Evolutionary conservation across 2,888 invertebrate genomes (phyloP), one percentile per base, ranked within the genome.

Genomic region (Branchellion lobata): DNA sequence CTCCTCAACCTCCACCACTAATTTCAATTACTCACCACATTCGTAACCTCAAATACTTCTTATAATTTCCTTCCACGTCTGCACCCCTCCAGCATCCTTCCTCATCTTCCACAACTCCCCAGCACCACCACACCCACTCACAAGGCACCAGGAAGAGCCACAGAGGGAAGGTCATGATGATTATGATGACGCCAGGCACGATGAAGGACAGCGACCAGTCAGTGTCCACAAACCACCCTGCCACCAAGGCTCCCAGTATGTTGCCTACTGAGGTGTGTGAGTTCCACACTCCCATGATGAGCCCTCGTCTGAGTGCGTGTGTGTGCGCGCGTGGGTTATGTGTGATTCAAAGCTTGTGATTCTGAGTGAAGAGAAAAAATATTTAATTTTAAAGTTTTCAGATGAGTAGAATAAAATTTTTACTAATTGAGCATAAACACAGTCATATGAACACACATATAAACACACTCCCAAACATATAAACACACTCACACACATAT

Each of bases 221-320:
- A 14, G 74, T 69, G 86, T 94, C 92, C 18, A 96, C 94, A 88
- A 92, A 96, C 74, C 91, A 88, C 0, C 93, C 93, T 0, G 97
- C 95, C 84, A 97, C 92, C n/a, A 96, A 86, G 0, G 93, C 92
- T 86, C 96, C 96, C 80, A 96, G 87, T 85, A 97, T 96, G 87
- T 97, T 98, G 53, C 97, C 97, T 14, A 97, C 91, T 0, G 95
- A 95, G 0, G 96, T 96, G 85, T 97, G 96, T 0, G 96, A 95
- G 88, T 97, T 97, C 97, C 97, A 97, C 5, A 96, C 90, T 18
- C 97, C 97, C 88, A 96, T 96, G 81, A 97, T 94, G 33, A 97
- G 89, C 0, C 91, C 90, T 84, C 87, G 85, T 84, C 87, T 87
- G 84, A 33, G 84, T 69, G 31, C 8, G 40, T 40, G 14, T 5